phyloP scores from a whole-genome alignment of 2,113 vertebrate species.

The Mormyrus lacerda region DNA sequence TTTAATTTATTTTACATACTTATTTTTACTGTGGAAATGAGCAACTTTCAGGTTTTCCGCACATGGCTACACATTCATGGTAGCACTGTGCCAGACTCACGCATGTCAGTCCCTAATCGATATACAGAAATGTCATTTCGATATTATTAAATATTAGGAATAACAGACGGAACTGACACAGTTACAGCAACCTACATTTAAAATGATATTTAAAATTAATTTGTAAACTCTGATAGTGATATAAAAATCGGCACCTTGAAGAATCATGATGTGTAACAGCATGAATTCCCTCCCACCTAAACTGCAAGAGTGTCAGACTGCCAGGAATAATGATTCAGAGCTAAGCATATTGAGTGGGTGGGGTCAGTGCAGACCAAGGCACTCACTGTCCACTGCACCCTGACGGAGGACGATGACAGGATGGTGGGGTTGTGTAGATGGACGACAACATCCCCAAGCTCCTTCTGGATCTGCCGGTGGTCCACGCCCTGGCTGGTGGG shows the following conservation, averaged over 20 bases:
- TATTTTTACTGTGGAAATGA: background rate
- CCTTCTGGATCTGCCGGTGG: conserved; percentile 93
- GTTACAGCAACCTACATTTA: background rate
- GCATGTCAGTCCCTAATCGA: background rate
- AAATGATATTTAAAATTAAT: background rate
- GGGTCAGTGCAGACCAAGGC: background rate
- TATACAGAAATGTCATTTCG: too few species aligned
- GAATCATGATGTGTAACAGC: background rate
- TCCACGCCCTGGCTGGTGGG: conserved; percentile 95
- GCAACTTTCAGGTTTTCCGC: background rate
- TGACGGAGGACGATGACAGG: conserved; percentile 90
- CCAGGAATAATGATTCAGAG: background rate
- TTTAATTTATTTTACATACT: background rate
- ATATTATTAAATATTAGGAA: background rate
- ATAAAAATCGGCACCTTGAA: background rate
- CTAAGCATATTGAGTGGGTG: background rate
- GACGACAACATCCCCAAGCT: conserved; percentile 84
- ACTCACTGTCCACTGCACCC: conserved; percentile 98
- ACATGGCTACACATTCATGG: too few species aligned
- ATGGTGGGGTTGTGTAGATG: conserved; percentile 96
- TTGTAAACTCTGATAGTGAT: background rate
- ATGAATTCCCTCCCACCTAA: background rate
- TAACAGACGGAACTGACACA: background rate
- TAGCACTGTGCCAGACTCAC: too few species aligned
- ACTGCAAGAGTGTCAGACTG: background rate